Percentiles rank a stretch among this genome's conserved stretches.
phyloP scores from a whole-genome alignment of 2,888 invertebrate species.

The Parasteatoda lunata region DNA sequence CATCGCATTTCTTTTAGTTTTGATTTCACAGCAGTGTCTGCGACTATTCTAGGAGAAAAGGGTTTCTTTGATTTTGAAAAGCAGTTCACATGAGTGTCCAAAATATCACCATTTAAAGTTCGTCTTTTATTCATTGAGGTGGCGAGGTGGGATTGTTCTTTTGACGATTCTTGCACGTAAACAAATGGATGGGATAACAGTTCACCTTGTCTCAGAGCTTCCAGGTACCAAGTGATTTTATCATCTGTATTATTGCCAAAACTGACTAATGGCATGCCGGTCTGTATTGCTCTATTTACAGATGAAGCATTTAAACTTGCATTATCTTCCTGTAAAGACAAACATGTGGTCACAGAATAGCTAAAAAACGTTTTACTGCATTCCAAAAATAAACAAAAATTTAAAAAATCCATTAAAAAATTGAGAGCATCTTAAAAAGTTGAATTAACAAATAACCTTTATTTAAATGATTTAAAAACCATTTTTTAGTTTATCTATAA shows the following conservation, averaged over 20 bases:
- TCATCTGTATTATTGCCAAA: conserved; percentile 55
- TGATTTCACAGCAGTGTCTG: conserved; percentile 33
- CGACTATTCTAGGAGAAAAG: conserved; percentile 57
- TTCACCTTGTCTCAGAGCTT: conserved; percentile 57
- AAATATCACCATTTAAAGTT: conserved; percentile 49
- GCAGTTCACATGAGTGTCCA: conserved; percentile 48
- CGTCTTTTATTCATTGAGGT: not conserved
- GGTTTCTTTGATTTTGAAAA: conserved; percentile 35
- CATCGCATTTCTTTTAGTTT: conserved; percentile 61
- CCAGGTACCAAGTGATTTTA: conserved; percentile 66
- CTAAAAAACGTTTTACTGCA: no score
- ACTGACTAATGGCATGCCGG: conserved; percentile 37
- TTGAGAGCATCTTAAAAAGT: not conserved
- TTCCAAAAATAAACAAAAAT: not conserved
- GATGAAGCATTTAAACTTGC: conserved; percentile 31
- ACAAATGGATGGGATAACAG: conserved; percentile 16
- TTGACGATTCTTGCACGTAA: not conserved
- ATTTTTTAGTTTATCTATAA: no score
- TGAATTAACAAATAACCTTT: not conserved
- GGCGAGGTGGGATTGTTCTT: not conserved
- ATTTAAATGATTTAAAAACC: no score
- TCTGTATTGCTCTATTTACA: conserved; percentile 49
- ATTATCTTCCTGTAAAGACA: conserved; percentile 39
- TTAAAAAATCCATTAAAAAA: not conserved
- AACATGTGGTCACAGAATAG: no score